Evolutionary conservation across 2,888 invertebrate species (phyloP).

Genomic region (Bombylius discolor): DNA sequence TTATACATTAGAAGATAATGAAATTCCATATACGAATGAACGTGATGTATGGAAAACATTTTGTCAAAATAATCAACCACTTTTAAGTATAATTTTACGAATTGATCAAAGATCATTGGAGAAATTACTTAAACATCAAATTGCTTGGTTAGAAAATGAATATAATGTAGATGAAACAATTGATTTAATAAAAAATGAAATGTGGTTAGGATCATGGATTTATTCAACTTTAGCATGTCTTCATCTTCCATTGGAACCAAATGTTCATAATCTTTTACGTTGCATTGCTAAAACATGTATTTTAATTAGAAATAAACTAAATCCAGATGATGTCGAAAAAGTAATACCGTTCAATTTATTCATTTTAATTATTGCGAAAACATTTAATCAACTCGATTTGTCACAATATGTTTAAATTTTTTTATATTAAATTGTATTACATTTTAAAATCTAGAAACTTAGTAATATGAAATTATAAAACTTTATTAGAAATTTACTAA

Average conservation of each 20-base stretch:
- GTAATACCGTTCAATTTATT: slow-evolving; percentile 31
- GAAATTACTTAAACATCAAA: slow-evolving; percentile 25
- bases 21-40: slow-evolving; percentile 23
- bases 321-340: slow-evolving; percentile 20
- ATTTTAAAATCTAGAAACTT: too few relatives aligned
- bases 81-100: slow-evolving; percentile 26
- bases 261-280: slow-evolving; percentile 29
- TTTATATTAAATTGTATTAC: too few relatives aligned
- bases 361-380: slow-evolving; percentile 29
- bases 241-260: slow-evolving; percentile 31
- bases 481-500: too few relatives aligned
- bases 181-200: slow-evolving; percentile 21
- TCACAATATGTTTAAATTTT: slow-evolving; percentile 24
- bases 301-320: slow-evolving; percentile 22
- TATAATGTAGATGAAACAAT: slow-evolving; percentile 2
- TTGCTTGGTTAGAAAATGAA: slow-evolving; percentile 23
- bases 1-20: slow-evolving; percentile 11
- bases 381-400: slow-evolving; percentile 32
- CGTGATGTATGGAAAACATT: slow-evolving; percentile 24
- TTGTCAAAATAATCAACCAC: slow-evolving; percentile 25
- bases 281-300: slow-evolving; percentile 30
- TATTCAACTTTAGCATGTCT: slow-evolving; percentile 31
- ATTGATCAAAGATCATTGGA: slow-evolving; percentile 30
- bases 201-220: slow-evolving; percentile 33
- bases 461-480: too few relatives aligned